Evolutionary conservation across 1,140 invertebrate species (phyloP).

Genomic region (Tetranychus urticae): DNA sequence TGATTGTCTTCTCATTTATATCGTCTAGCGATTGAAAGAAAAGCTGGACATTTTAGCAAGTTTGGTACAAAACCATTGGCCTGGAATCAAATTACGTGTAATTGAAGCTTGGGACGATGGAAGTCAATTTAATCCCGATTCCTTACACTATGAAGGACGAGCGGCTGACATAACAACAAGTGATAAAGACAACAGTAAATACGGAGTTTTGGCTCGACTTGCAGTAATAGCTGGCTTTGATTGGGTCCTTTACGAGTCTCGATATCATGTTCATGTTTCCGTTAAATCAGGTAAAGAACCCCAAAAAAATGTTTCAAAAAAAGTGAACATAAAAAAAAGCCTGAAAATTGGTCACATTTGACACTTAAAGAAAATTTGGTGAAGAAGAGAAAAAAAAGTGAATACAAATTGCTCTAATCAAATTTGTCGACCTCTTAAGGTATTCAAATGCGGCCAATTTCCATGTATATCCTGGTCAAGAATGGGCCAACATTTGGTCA

Average conservation of each 20-base stretch:
- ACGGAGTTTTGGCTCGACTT: conserved; percentile 81
- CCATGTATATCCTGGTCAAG: too few species aligned
- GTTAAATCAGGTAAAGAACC: conserved; percentile 72
- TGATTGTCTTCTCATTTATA: background rate
- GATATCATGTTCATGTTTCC: conserved; percentile 84
- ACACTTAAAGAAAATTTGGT: too few species aligned
- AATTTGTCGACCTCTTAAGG: too few species aligned
- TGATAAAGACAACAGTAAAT: conserved; percentile 70
- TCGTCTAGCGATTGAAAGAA: conserved; percentile 68
- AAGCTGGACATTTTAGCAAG: conserved; percentile 80
- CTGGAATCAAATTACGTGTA: conserved; percentile 65
- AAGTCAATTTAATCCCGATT: conserved; percentile 44
- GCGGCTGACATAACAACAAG: conserved; percentile 86
- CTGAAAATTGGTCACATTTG: too few species aligned
- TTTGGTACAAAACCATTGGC: conserved; percentile 94
- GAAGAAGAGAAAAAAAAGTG: too few species aligned
- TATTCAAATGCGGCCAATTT: too few species aligned
- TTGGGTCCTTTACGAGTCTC: conserved; percentile 90
- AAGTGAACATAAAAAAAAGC: too few species aligned
- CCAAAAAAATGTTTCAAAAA: too few species aligned
- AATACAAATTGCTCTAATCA: too few species aligned
- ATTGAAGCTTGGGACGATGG: conserved; percentile 88
- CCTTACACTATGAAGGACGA: conserved; percentile 80
- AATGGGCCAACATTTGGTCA: too few species aligned
- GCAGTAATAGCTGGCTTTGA: conserved; percentile 92